These are phyloP conservation scores for Pachymerium ferrugineum DNA, from an alignment of 2,888 invertebrate species.

Conservation along the genomic window DNA sequence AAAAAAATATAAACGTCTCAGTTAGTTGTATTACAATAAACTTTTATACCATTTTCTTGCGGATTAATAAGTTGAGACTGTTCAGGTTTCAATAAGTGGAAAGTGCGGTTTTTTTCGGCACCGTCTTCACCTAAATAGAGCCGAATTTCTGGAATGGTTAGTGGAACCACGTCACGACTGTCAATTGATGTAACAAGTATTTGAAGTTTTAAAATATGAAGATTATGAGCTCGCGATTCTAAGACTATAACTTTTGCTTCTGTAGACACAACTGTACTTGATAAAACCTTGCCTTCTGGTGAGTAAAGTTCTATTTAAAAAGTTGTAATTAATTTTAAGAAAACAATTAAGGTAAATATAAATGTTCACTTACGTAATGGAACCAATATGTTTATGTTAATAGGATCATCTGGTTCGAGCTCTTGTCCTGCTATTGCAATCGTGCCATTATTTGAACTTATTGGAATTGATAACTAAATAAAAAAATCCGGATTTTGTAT, in stretches of 20 bases:
- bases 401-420: constrained; percentile 9
- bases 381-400: constrained; percentile 3
- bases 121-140: constrained; percentile 6
- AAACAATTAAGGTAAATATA: not conserved
- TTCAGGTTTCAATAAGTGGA: constrained; percentile 1
- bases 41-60: not conserved
- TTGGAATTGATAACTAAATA: constrained; percentile 2
- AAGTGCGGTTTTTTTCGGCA: not conserved
- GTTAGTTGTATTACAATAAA: too few species aligned
- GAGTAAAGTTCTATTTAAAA: not conserved
- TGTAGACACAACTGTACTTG: constrained; percentile 1
- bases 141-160: constrained; percentile 8
- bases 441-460: not conserved
- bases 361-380: not conserved
- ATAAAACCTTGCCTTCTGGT: not conserved
- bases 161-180: not conserved
- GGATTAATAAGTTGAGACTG: not conserved
- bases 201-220: not conserved
- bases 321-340: not conserved
- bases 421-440: constrained; percentile 8
- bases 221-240: not conserved
- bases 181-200: constrained; percentile 14
- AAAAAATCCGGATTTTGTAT: not conserved
- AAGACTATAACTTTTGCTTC: constrained; percentile 1
- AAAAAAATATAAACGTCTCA: not conserved